Evolutionary conservation across 1,140 invertebrate genomes (phyloP).

Genomic region (Subanguina moxae): DNA sequence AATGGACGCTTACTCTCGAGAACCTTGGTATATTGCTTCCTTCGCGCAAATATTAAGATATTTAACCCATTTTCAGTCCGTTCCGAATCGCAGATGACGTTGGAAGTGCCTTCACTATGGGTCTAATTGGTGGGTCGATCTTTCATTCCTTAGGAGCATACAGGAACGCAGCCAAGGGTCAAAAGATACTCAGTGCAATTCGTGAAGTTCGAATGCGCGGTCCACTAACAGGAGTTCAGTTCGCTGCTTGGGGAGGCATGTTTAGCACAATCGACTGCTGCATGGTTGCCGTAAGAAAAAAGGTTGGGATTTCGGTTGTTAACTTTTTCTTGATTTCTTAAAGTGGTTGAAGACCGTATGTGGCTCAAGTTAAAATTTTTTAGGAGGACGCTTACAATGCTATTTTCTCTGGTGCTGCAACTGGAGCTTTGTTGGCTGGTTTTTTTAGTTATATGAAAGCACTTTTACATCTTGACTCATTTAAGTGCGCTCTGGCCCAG

Average conservation of each 20-base stretch:
- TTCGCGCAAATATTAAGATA: too few species aligned
- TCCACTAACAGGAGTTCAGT: conserved; percentile 55
- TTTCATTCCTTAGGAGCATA: conserved; percentile 97
- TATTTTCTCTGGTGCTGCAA: conserved; percentile 89
- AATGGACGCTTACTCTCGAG: too few species aligned
- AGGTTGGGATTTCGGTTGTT: too few species aligned
- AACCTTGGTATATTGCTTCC: too few species aligned
- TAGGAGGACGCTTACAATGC: conserved; percentile 68
- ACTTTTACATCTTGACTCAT: neutral
- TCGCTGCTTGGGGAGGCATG: conserved; percentile 71
- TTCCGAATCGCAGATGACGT: conserved; percentile 96
- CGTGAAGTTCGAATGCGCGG: conserved; percentile 51
- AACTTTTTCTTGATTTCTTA: too few species aligned
- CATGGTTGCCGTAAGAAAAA: conserved; percentile 86
- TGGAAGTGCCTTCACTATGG: conserved; percentile 98
- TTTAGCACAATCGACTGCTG: conserved; percentile 96
- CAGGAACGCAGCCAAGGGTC: conserved; percentile 78
- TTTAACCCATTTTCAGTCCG: conserved; percentile 66
- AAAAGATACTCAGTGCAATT: conserved; percentile 23
- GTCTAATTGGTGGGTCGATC: conserved; percentile 86
- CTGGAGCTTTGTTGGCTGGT: conserved; percentile 81
- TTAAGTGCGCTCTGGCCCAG: conserved; percentile 77
- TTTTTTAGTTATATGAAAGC: neutral
- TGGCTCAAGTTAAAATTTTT: too few species aligned
- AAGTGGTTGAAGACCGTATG: too few species aligned